These are phyloP conservation scores for Melieria crassipennis DNA, from an alignment of 2,888 invertebrate genomes.

Conservation along the genomic window DNA sequence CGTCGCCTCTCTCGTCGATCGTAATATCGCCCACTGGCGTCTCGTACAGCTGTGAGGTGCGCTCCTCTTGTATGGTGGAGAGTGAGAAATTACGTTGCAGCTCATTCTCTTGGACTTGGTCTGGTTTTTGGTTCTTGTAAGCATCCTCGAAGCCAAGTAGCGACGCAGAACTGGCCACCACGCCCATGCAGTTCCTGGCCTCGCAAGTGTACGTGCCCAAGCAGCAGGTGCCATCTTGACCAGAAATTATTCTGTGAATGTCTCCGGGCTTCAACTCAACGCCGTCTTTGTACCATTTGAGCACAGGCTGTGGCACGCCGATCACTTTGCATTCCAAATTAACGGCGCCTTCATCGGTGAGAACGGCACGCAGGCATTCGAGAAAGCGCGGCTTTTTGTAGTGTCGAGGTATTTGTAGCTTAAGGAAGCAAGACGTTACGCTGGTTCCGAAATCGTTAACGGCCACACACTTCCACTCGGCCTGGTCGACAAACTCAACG, in stretches of 20 bases:
- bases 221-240: constrained; percentile 90
- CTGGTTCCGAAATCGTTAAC: constrained; percentile 90
- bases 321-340: constrained; percentile 93
- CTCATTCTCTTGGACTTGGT: constrained; percentile 65
- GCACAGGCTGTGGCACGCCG: constrained; percentile 87
- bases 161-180: constrained; percentile 87
- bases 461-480: constrained; percentile 92
- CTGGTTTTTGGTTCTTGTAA: constrained; percentile 67
- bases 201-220: constrained; percentile 91
- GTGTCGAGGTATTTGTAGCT: constrained; percentile 85
- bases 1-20: constrained; percentile 83
- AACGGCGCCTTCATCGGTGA: constrained; percentile 88
- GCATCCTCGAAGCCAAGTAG: constrained; percentile 86
- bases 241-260: constrained; percentile 89
- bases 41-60: constrained; percentile 88
- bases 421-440: constrained; percentile 86
- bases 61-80: constrained; percentile 90
- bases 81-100: constrained; percentile 81
- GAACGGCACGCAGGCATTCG: constrained; percentile 83
- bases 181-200: constrained; percentile 91
- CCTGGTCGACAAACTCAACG: constrained; percentile 85
- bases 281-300: constrained; percentile 94
- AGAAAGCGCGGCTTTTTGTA: constrained; percentile 89
- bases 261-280: constrained; percentile 89
- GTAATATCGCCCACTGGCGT: constrained; percentile 82